Base-by-base conservation (phyloP, 2,797 vertebrate species). In the Aphelocoma californica region DNA sequence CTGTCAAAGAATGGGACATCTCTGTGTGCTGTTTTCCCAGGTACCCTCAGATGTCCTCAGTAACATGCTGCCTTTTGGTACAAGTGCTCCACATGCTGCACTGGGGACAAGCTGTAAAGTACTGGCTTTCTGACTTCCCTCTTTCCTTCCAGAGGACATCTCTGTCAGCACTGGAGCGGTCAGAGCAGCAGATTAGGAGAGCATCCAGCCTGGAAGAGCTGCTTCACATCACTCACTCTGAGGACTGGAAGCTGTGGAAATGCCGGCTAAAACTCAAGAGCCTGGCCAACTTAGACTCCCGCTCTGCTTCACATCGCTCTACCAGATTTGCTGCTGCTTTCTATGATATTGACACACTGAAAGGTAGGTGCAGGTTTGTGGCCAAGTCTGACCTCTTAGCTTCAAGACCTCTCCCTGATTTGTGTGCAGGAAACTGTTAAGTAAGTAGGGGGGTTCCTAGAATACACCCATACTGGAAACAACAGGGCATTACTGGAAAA, bases 241-340 rank as follows among this genome's bases (percentile, higher is more conserved):
- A 99, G 18, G 99, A 99, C 97, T 99, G 99, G 99, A 99, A 99
- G 97, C 93, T 99, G 92, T 99, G 99, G 99, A 98, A 98, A 92
- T 99, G 99, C 97, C 98, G 98, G 14, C 95, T 99, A 87, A 98
- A 98, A 78, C 98, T 99, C 72, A 98, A 98, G 96, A 98, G 98
- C 65, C 89, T 98, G 18, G 90, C 84, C 71, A 94, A 87, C 72
- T 54, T 97, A 38, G 98, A 98, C 69, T 95, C 98, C 14, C 98
- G 98, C 54, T 97, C 98, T 14, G 98, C 98, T 24, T 99, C 99
- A 0, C 99, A 99, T 94, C 98, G 99, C 64, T 99, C 99, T 2
- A 99, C 99, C 8, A 98, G 99, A 96, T 99, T 99, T 67, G 99
- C 99, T 24, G 98, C 98, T 10, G 98, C 99, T 73, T 99, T 98